Evolutionary conservation across 2,888 invertebrate species (phyloP).

Genomic region (Mongoloraphidia duomilia): DNA sequence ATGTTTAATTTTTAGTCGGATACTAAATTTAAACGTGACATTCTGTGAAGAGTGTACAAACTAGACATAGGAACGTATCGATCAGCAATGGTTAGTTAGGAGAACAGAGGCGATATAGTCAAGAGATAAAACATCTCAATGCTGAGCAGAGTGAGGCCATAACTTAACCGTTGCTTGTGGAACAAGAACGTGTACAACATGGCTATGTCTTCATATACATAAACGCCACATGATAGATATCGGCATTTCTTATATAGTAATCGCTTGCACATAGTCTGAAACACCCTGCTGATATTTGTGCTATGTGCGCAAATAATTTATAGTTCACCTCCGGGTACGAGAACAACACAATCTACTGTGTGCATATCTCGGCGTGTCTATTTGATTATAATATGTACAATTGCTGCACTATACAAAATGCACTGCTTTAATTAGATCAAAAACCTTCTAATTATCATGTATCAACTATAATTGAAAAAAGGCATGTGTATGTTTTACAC

Average conservation of each 20-base stretch:
- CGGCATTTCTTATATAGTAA: neutral
- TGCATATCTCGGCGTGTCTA: too few species aligned
- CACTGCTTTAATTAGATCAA: too few species aligned
- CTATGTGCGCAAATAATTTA: constrained; percentile 4
- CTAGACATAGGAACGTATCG: neutral
- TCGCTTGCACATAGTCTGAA: constrained; percentile 22
- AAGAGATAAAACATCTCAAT: neutral
- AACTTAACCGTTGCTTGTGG: constrained; percentile 20
- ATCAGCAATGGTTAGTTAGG: neutral
- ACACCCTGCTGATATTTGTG: constrained; percentile 26
- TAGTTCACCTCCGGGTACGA: neutral
- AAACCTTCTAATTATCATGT: too few species aligned
- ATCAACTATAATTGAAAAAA: too few species aligned
- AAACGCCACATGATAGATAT: neutral
- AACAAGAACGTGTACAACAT: constrained; percentile 25
- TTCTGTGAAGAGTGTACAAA: neutral
- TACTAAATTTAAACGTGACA: too few species aligned
- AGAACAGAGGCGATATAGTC: too few species aligned
- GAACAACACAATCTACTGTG: too few species aligned
- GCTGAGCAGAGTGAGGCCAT: constrained; percentile 17
- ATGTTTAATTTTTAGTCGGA: too few species aligned
- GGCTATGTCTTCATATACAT: constrained; percentile 29
- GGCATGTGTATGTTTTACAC: too few species aligned
- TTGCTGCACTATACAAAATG: too few species aligned
- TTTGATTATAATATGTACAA: too few species aligned